Evolutionary conservation across 2,888 invertebrate species (phyloP).

Genomic region (Agrochola lychnidis): DNA sequence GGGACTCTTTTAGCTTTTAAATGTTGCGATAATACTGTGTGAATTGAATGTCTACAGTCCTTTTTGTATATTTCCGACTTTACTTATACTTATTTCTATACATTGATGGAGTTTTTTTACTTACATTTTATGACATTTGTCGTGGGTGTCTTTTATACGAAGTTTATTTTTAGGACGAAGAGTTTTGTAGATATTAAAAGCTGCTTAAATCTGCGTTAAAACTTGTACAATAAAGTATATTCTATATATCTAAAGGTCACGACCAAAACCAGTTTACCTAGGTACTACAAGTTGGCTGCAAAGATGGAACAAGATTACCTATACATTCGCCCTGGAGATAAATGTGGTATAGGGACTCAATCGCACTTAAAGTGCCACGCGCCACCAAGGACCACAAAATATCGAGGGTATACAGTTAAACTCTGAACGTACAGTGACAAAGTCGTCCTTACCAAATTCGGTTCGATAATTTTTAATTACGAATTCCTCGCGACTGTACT

Average conservation of each 20-base stretch:
- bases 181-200: not conserved
- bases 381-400: constrained; percentile 3
- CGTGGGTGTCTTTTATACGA: constrained; percentile 1
- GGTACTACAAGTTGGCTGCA: not conserved
- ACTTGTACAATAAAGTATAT: too few relatives aligned
- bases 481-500: constrained; percentile 1
- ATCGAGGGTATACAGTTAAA: not conserved
- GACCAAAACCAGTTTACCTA: not conserved
- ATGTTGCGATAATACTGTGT: constrained; percentile 27
- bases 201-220: not conserved
- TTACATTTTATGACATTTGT: not conserved
- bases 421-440: not conserved
- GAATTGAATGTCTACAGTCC: constrained; percentile 28
- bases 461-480: not conserved
- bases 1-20: constrained; percentile 42
- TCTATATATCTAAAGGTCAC: not conserved
- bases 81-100: not conserved
- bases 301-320: not conserved
- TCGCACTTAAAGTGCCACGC: not conserved
- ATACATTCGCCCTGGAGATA: not conserved
- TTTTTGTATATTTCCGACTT: constrained; percentile 7
- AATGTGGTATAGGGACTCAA: not conserved
- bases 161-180: not conserved
- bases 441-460: not conserved
- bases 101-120: not conserved